Evolutionary conservation across 2,888 invertebrate genomes (phyloP), one percentile per base, ranked within the genome.

Genomic region (Rugalucina vietnamica): DNA sequence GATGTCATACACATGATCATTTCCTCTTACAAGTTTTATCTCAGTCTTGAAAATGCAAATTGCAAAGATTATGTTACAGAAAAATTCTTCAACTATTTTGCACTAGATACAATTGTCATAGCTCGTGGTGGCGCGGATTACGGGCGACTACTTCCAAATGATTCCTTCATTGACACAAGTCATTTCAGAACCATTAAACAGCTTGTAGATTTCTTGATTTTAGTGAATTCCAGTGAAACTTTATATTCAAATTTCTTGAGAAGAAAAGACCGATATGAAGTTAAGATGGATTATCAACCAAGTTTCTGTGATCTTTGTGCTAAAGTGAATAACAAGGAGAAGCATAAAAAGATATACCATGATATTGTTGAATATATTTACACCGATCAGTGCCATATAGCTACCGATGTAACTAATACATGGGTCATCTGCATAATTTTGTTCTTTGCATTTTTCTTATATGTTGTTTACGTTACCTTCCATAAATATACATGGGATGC

Each of bases 121-220:
- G 76, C 54, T 2, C 76, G 81, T 27, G 81, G 81, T 54, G 81
- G 81, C 4, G 81, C 76, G 0, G 49, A 81, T 43, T 81, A 81
- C 32, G 76, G 43, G 14, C 37, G 49, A 43, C 24, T 81, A 21
- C 39, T 81, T 29, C 81, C 81, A 1, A 43, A 34, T 12, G 60
- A 76, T 54, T 72, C 81, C 1, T 76, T 72, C 24, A 81, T 81
- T 24, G 71, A 81, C 39, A 32, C 72, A 5, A 34, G 49, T 29
- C 34, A 76, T 32, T 81, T 60, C 27, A 21, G 29, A 12, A 54
- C 49, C 18, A 43, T 75, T 10, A 34, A 39, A 39, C 34, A 71
- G 8, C 43, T 81, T 0, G 81, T 57, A 14, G 29, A 50, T 3
- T 76, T 39, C 49, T 27, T 81, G 24, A 14, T 77, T 12, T 21